Evolutionary conservation across 2,888 invertebrate species (phyloP).

Genomic region (Matsumyia berberina): DNA sequence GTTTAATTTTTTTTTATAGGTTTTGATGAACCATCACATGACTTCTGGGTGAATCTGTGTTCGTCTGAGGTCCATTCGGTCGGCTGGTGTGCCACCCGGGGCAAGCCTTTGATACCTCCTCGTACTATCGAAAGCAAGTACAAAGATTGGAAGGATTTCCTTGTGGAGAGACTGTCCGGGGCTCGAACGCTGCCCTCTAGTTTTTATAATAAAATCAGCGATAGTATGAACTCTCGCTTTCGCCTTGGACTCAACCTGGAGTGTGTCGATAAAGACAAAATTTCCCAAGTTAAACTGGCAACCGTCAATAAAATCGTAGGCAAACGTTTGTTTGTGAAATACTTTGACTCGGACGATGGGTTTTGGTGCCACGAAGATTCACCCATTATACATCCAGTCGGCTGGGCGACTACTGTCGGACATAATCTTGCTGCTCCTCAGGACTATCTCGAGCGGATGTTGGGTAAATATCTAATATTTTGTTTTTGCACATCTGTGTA

Average conservation of each 20-base stretch:
- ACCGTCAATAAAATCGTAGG: conserved; percentile 96
- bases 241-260: conserved; percentile 93
- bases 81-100: conserved; percentile 98
- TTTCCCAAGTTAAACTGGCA: conserved; percentile 96
- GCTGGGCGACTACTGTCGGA: conserved; percentile 97
- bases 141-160: conserved; percentile 97
- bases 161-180: conserved; percentile 95
- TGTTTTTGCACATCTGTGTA: neutral
- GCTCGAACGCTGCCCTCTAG: conserved; percentile 97
- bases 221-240: conserved; percentile 93
- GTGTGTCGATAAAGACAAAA: conserved; percentile 97
- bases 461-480: conserved; percentile 85
- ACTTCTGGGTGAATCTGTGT: conserved; percentile 98
- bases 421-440: conserved; percentile 94
- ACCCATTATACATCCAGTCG: conserved; percentile 96
- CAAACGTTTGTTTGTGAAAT: conserved; percentile 95
- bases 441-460: conserved; percentile 90
- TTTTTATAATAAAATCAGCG: conserved; percentile 94
- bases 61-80: conserved; percentile 98
- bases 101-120: conserved; percentile 97
- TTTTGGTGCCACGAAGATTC: conserved; percentile 99
- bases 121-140: conserved; percentile 96
- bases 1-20: conserved; percentile 82
- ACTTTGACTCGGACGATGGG: conserved; percentile 94
- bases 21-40: conserved; percentile 94